These are phyloP conservation scores for Tachyglossus aculeatus DNA, from an alignment of 2,797 vertebrate genomes.

Conservation along the genomic window DNA sequence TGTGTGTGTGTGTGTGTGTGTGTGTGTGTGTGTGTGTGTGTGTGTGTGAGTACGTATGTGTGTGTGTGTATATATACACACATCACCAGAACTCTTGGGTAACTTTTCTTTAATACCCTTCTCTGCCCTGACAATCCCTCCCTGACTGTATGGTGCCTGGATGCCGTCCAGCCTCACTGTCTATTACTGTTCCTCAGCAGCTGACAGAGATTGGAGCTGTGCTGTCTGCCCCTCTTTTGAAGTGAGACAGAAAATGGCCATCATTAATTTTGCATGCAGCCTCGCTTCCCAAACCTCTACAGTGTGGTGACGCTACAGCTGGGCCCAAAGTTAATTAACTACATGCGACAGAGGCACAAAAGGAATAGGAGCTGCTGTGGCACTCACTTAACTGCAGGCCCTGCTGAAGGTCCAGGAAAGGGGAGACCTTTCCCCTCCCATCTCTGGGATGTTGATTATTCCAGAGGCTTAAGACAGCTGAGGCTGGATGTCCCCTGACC, in stretches of 20 bases:
- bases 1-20: no score
- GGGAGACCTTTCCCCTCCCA: neutral
- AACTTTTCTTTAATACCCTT: no score
- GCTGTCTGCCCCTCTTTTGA: neutral
- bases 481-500: neutral
- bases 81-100: neutral
- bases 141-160: neutral
- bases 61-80: neutral
- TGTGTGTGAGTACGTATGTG: accelerated
- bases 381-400: neutral
- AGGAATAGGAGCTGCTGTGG: neutral
- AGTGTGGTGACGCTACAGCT: neutral
- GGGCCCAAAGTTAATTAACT: neutral
- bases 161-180: neutral
- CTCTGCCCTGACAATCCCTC: neutral
- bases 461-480: neutral
- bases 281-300: neutral
- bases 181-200: accelerated
- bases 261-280: neutral
- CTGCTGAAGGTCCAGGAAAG: accelerated
- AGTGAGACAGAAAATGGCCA: accelerated
- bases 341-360: neutral
- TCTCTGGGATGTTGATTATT: neutral
- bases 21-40: no score
- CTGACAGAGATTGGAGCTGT: neutral